Conservation (phyloP, 1,140 invertebrate species). For the Drosophila kikkawai region DNA sequence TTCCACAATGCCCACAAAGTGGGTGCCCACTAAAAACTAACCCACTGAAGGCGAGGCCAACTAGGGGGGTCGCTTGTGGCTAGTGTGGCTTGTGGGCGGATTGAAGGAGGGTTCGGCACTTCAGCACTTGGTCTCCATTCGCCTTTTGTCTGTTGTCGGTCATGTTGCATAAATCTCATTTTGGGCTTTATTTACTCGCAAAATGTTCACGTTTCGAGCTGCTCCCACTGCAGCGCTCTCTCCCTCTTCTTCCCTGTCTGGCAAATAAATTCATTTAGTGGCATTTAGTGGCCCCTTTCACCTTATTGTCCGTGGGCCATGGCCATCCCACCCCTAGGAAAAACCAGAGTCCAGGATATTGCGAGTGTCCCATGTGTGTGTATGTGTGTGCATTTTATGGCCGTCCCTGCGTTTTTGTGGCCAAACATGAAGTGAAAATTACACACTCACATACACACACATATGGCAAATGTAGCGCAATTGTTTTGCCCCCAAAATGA, state of each 20-base stretch:
- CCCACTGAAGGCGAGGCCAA: slow-evolving; percentile 38
- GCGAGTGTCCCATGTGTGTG: slow-evolving; percentile 29
- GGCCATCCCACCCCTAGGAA: slow-evolving; percentile 24
- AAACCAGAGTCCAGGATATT: slow-evolving; percentile 44
- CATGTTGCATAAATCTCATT: slow-evolving; percentile 84
- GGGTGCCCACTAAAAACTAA: slow-evolving; percentile 79
- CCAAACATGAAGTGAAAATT: slow-evolving; percentile 82
- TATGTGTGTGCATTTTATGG: slow-evolving; percentile 81
- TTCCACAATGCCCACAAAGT: slow-evolving; percentile 71
- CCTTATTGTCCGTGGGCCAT: slow-evolving; percentile 67
- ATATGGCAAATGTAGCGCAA: slow-evolving; percentile 70
- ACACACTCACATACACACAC: slow-evolving; percentile 63
- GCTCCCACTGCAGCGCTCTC: slow-evolving; percentile 3
- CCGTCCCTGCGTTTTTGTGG: slow-evolving; percentile 81
- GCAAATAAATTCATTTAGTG: slow-evolving; percentile 83
- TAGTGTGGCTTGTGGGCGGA: slow-evolving; percentile 18
- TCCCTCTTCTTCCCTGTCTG: slow-evolving; percentile 25
- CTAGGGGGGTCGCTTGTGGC: slow-evolving; percentile 4
- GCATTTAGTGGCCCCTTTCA: slow-evolving; percentile 81
- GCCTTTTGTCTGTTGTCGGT: slow-evolving; percentile 72
- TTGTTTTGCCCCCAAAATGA: slow-evolving; percentile 59
- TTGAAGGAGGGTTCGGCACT: slow-evolving; percentile 53
- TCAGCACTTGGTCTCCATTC: slow-evolving; percentile 71
- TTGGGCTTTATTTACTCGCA: slow-evolving; percentile 82
- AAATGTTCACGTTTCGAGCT: slow-evolving; percentile 70